Evolutionary conservation across 1,140 invertebrate genomes (phyloP), one percentile per base, ranked within the genome.

Genomic region (Anoplophora glabripennis): DNA sequence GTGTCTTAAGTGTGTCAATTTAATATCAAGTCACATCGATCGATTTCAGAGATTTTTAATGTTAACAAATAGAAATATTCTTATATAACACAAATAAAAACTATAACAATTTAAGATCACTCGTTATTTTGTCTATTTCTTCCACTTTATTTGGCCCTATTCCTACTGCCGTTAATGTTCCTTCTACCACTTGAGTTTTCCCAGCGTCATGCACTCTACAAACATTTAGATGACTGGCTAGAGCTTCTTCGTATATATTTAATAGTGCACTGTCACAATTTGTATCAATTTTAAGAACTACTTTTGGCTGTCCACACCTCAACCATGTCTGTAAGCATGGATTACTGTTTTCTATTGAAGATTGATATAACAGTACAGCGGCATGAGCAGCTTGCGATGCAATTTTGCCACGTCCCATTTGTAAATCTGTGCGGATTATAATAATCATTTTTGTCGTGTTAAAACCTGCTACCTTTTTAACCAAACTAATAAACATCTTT

Each of bases 371-470:
- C 62, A 79, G 76, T 46, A 86, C 71, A 40, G 91, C 85, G 17
- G 90, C 91, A 78, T 93, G 91, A 28, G 87, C 83, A 78, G 88
- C 92, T 74, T 92, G 91, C 12, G 89, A 84, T n/a, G 88, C 90
- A 42, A 84, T 81, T 78, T 93, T 93, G 8, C 91, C 92, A 77
- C 83, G 88, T 11, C 84, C 82, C 89, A 94, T 93, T 53, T 82
- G 79, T 8, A 94, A 75, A 77, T 94, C 90, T 37, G 79, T 83
- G 44, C 90, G 77, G 0, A 92, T 88, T 17, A 93, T 80, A 40
- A 94, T 71, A 0, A 89, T 87, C 80, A 93, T 80, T 79, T 89
- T 93, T 44, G 74, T 73, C 11, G 41, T 64, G 18, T 65, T 44
- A 0, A 68, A 18, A 18, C 59, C 62, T 61, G 56, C 68, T 12